phyloP scores from a whole-genome alignment of 2,797 vertebrate species.

The Notolepis coatsorum region DNA sequence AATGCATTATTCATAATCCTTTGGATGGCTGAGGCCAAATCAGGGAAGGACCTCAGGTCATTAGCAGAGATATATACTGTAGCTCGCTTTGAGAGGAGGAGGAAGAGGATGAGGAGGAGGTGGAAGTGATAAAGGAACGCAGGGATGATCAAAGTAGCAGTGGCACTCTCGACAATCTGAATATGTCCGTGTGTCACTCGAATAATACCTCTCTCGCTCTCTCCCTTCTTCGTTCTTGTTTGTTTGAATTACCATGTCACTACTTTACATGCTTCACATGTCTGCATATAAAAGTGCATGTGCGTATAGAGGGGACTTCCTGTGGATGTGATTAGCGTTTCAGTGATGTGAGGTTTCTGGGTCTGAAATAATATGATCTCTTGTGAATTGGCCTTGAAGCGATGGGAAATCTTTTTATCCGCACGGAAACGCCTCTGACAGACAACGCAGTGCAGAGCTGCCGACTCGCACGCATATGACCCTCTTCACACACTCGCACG shows the following conservation, averaged over 20 bases:
- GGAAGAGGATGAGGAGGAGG: slow-evolving; percentile 42
- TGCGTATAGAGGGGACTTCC: slow-evolving; percentile 53
- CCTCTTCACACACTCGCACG: too few relatives aligned
- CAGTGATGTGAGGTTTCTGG: slow-evolving; percentile 63
- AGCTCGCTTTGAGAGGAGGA: slow-evolving; percentile 61
- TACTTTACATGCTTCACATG: slow-evolving; percentile 59
- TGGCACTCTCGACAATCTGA: slow-evolving; percentile 52
- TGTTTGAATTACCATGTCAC: slow-evolving; percentile 59
- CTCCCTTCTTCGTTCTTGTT: slow-evolving; percentile 46
- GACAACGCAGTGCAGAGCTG: too few relatives aligned
- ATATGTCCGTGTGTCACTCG: slow-evolving; percentile 56
- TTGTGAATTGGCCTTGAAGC: slow-evolving; percentile 62
- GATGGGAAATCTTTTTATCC: slow-evolving; percentile 44
- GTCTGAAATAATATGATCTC: slow-evolving; percentile 66
- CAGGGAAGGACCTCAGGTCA: slow-evolving; percentile 81
- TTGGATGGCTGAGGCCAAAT: slow-evolving; percentile 82
- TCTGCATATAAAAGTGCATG: slow-evolving; percentile 45
- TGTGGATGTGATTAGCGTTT: slow-evolving; percentile 70
- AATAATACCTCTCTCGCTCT: slow-evolving; percentile 49
- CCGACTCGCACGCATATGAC: too few relatives aligned
- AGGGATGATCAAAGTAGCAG: slow-evolving; percentile 20
- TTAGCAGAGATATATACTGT: slow-evolving; percentile 77
- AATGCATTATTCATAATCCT: slow-evolving; percentile 87
- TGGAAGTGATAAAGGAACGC: slow-evolving; percentile 46
- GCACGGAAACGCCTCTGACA: slow-evolving; percentile 45